These are phyloP conservation scores for Rhineura floridana DNA, from an alignment of 2,113 vertebrate species.

Conservation along the genomic window DNA sequence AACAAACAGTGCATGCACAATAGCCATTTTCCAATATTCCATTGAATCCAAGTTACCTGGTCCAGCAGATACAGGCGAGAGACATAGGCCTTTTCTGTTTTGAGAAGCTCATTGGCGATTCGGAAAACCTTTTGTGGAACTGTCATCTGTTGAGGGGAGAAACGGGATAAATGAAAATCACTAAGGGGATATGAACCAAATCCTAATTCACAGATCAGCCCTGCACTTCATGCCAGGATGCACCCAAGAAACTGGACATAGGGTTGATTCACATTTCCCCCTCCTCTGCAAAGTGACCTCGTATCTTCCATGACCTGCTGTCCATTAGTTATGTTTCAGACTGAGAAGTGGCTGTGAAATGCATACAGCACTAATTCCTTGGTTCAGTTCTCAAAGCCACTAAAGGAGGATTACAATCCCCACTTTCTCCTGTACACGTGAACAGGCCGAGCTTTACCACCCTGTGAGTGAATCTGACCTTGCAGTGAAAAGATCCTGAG, in stretches of 20 bases:
- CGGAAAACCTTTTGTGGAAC: constrained; percentile 90
- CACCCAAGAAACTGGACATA: neutral
- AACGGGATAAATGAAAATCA: neutral
- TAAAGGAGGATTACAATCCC: neutral
- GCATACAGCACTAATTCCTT: neutral
- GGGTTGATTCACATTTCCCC: too few species aligned
- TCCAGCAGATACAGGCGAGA: constrained; percentile 89
- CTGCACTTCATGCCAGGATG: neutral
- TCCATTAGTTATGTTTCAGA: neutral
- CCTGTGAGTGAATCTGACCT: neutral
- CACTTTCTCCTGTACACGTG: neutral
- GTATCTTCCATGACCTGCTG: neutral
- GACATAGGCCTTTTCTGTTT: constrained; percentile 89
- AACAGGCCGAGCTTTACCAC: neutral
- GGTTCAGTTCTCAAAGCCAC: neutral
- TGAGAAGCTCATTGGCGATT: constrained; percentile 91
- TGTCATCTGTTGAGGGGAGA: constrained; percentile 76
- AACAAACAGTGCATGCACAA: neutral
- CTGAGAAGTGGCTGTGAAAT: neutral
- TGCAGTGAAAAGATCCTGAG: neutral
- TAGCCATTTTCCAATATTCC: neutral
- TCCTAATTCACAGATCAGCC: neutral
- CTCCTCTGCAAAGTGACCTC: neutral
- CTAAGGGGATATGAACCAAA: neutral
- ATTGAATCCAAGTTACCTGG: constrained; percentile 68